phyloP scores from a whole-genome alignment of 2,888 invertebrate species.

The Lutraria lutraria region DNA sequence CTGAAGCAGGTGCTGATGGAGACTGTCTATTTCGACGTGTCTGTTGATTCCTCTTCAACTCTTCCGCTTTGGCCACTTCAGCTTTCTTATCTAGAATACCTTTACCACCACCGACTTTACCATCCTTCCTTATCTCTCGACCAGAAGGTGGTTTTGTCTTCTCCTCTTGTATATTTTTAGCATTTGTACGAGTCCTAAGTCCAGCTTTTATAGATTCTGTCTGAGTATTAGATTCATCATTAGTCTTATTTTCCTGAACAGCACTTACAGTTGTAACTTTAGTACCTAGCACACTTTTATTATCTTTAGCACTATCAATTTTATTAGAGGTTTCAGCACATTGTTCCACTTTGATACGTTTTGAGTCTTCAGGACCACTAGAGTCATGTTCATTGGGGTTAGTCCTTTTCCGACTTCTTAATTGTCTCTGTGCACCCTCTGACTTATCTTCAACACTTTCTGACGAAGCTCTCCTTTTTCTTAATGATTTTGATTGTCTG shows the following conservation, averaged over 20 bases:
- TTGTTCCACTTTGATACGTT: constrained; percentile 60
- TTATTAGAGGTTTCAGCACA: constrained; percentile 49
- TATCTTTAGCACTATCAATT: constrained; percentile 57
- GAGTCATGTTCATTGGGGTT: constrained; percentile 64
- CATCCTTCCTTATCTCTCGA: constrained; percentile 65
- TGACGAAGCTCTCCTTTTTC: constrained; percentile 49
- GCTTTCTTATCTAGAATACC: constrained; percentile 59
- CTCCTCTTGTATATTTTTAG: constrained; percentile 65
- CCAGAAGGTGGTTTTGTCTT: constrained; percentile 59
- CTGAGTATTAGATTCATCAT: constrained; percentile 51
- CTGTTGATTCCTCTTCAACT: constrained; percentile 53
- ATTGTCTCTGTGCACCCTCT: constrained; percentile 56
- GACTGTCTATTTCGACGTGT: constrained; percentile 68
- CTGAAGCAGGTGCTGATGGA: constrained; percentile 57
- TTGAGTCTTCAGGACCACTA: constrained; percentile 55
- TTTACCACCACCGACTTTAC: constrained; percentile 53
- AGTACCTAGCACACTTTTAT: constrained; percentile 44
- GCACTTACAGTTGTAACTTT: constrained; percentile 44
- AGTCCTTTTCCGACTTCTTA: constrained; percentile 66
- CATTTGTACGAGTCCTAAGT: constrained; percentile 69
- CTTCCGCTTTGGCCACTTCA: constrained; percentile 56
- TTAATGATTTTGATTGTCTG: constrained; percentile 44
- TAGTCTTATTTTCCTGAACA: constrained; percentile 42
- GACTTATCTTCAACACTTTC: constrained; percentile 59
- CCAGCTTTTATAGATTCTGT: constrained; percentile 71